Conservation (phyloP, 1,140 invertebrate genomes). For the Achroia grisella region DNA sequence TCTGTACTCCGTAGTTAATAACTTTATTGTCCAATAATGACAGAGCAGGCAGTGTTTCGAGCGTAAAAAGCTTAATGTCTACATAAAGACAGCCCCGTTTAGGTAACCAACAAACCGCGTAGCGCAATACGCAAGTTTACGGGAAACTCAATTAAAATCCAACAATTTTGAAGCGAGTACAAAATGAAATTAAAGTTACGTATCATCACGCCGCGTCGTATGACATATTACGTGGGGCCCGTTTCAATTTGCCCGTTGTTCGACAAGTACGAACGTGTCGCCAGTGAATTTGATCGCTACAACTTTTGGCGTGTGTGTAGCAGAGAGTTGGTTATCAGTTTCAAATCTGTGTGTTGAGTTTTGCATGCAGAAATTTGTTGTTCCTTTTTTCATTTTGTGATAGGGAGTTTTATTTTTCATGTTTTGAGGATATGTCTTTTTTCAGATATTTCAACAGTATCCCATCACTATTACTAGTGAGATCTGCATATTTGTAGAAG, state of each 20-base stretch:
- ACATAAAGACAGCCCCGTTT: constrained; percentile 46
- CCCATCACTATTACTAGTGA: too few species aligned
- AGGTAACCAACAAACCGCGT: constrained; percentile 53
- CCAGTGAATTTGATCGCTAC: too few species aligned
- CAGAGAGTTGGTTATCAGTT: not conserved
- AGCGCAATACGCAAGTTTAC: constrained; percentile 37
- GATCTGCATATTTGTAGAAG: too few species aligned
- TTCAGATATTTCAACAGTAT: too few species aligned
- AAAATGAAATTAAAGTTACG: constrained; percentile 57
- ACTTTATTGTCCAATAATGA: constrained; percentile 56
- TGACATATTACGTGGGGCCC: not conserved
- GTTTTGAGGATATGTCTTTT: too few species aligned
- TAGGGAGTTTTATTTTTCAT: too few species aligned
- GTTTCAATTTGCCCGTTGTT: too few species aligned
- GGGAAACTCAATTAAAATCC: constrained; percentile 53
- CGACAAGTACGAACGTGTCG: too few species aligned
- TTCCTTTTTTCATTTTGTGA: too few species aligned
- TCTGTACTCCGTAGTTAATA: constrained; percentile 49
- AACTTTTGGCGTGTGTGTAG: not conserved
- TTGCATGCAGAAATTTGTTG: too few species aligned
- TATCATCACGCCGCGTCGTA: constrained; percentile 2
- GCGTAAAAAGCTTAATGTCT: constrained; percentile 46
- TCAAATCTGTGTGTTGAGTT: too few species aligned
- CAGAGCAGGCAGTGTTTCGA: constrained; percentile 16
- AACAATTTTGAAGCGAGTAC: constrained; percentile 40